phyloP scores from a whole-genome alignment of 2,888 invertebrate species.

The Heteromurus nitidus region DNA sequence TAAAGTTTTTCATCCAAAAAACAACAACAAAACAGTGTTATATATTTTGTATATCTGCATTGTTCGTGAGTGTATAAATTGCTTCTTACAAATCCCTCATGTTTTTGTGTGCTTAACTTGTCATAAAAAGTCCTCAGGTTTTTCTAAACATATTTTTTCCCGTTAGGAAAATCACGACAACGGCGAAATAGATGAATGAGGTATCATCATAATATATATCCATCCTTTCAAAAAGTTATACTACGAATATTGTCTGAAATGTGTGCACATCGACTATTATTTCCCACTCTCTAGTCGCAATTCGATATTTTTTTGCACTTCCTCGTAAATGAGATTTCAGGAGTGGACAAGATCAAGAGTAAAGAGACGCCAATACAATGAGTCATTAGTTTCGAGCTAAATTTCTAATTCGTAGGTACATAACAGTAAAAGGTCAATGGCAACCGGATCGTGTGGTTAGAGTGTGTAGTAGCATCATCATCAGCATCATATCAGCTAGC shows the following conservation, averaged over 20 bases:
- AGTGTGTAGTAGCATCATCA: background rate
- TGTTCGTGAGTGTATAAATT: no score
- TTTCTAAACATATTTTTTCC: no score
- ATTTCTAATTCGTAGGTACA: constrained; percentile 23
- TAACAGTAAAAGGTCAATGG: constrained; percentile 29
- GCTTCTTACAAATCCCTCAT: background rate
- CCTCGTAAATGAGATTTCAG: constrained; percentile 19
- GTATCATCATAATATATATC: background rate
- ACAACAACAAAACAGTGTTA: no score
- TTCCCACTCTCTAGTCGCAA: background rate
- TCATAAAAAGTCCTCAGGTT: background rate
- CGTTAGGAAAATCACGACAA: no score
- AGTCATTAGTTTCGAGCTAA: constrained; percentile 9
- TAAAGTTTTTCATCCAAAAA: background rate
- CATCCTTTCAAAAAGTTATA: background rate
- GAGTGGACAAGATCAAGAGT: background rate
- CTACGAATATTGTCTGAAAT: background rate
- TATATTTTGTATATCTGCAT: no score
- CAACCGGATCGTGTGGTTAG: constrained; percentile 33
- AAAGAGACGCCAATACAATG: constrained; percentile 8
- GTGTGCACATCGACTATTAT: background rate
- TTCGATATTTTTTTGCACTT: constrained; percentile 1
- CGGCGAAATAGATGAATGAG: no score
- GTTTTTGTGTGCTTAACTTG: background rate
- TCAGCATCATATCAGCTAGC: background rate